Percentiles rank a stretch among this genome's conserved stretches.
These are phyloP conservation scores for Drosophila tristis DNA, from an alignment of 1,140 invertebrate genomes.

Conservation along the genomic window DNA sequence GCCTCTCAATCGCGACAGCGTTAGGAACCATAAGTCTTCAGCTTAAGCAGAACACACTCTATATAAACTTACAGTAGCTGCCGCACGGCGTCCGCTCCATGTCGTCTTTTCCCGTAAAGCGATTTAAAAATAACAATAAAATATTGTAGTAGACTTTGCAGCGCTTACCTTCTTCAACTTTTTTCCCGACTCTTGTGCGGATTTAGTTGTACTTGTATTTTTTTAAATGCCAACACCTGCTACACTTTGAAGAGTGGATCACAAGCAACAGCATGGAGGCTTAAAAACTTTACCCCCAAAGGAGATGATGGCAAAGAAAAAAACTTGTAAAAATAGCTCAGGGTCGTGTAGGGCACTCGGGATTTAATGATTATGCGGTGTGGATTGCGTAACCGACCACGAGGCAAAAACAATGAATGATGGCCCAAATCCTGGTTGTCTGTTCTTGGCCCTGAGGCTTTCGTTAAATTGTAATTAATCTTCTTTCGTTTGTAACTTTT, in stretches of 20 bases:
- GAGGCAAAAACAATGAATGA: slow-evolving; percentile 33
- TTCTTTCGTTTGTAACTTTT: slow-evolving; percentile 51
- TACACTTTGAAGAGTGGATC: slow-evolving; percentile 68
- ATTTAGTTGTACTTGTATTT: slow-evolving; percentile 28
- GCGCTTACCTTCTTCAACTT: slow-evolving; percentile 52
- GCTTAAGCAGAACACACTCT: no score
- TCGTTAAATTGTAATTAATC: slow-evolving; percentile 76
- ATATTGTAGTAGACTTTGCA: slow-evolving; percentile 43
- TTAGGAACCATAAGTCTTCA: no score
- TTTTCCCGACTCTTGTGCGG: slow-evolving; percentile 15
- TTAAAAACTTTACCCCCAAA: slow-evolving; percentile 51
- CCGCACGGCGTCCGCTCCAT: slow-evolving; percentile 30
- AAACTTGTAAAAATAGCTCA: slow-evolving; percentile 58
- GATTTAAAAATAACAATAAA: slow-evolving; percentile 42
- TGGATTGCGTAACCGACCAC: slow-evolving; percentile 27
- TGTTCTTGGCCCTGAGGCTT: slow-evolving; percentile 11
- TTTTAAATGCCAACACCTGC: slow-evolving; percentile 67
- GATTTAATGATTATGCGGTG: slow-evolving; percentile 52
- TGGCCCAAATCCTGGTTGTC: slow-evolving; percentile 25
- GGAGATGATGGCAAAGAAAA: slow-evolving; percentile 5
- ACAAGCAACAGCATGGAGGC: slow-evolving; percentile 40
- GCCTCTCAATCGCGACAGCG: no score
- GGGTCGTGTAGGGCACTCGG: slow-evolving; percentile 40
- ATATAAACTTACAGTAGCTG: neutral
- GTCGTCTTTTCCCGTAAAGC: neutral